Conservation (phyloP, 1,140 invertebrate species). For the Elysia chlorotica region DNA sequence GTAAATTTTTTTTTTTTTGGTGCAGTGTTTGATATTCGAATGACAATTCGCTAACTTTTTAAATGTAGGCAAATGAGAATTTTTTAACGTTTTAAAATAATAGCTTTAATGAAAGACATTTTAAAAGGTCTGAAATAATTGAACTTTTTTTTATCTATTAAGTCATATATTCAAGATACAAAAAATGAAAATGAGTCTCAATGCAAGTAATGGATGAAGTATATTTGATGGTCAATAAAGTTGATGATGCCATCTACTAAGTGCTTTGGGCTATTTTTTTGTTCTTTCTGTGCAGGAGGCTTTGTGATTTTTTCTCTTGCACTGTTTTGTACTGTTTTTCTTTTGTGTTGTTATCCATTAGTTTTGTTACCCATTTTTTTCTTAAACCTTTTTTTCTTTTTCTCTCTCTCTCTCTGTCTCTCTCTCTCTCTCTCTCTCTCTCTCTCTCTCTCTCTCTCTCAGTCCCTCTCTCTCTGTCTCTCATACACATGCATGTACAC, state of each 20-base stretch:
- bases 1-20: too few relatives aligned
- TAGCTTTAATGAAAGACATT: not conserved
- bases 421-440: not conserved
- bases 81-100: not conserved
- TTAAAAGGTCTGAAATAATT: too few relatives aligned
- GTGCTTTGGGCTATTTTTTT: not conserved
- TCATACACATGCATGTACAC: not conserved
- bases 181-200: not conserved
- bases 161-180: not conserved
- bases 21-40: not conserved
- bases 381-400: conserved; percentile 1
- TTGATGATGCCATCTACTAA: not conserved
- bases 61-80: not conserved
- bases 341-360: not conserved
- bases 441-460: conserved; percentile 4
- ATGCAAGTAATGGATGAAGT: not conserved
- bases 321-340: not conserved
- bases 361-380: not conserved
- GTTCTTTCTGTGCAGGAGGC: not conserved
- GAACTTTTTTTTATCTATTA: too few relatives aligned
- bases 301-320: not conserved
- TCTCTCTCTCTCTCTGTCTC: conserved; percentile 12
- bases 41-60: not conserved
- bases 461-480: not conserved
- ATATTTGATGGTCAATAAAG: not conserved